Conservation (phyloP, 2,888 invertebrate genomes). For the Ophion ventricosus region DNA sequence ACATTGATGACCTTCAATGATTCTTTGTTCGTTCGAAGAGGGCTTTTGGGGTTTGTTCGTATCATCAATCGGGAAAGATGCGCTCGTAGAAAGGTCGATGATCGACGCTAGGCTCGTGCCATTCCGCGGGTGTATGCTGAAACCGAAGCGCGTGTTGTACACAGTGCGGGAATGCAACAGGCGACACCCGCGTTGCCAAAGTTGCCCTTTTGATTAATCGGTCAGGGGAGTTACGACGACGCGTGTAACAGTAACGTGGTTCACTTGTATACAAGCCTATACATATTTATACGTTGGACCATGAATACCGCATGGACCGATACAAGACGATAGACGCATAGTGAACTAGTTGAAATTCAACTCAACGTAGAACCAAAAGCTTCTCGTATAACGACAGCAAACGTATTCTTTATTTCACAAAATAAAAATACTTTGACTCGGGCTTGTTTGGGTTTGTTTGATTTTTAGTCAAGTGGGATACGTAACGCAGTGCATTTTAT, state of each 20-base stretch:
- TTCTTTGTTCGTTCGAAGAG: not conserved
- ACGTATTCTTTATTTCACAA: not conserved
- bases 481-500: no score
- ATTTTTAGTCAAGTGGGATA: not conserved
- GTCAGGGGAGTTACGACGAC: slow-evolving; percentile 68
- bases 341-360: not conserved
- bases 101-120: slow-evolving; percentile 41
- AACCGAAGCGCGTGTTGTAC: slow-evolving; percentile 46
- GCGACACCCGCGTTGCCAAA: slow-evolving; percentile 79
- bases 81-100: slow-evolving; percentile 22
- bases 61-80: not conserved
- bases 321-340: not conserved
- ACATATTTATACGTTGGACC: not conserved
- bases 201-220: slow-evolving; percentile 79
- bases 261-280: not conserved
- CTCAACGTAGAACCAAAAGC: not conserved
- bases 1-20: not conserved
- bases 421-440: not conserved
- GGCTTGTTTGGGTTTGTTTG: not conserved
- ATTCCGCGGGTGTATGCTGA: slow-evolving; percentile 73
- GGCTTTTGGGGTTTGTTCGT: not conserved
- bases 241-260: slow-evolving; percentile 36
- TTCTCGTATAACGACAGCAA: not conserved
- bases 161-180: slow-evolving; percentile 77
- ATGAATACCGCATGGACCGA: not conserved